phyloP scores from a whole-genome alignment of 2,113 vertebrate genomes.

The cattle (Bos taurus) region DNA sequence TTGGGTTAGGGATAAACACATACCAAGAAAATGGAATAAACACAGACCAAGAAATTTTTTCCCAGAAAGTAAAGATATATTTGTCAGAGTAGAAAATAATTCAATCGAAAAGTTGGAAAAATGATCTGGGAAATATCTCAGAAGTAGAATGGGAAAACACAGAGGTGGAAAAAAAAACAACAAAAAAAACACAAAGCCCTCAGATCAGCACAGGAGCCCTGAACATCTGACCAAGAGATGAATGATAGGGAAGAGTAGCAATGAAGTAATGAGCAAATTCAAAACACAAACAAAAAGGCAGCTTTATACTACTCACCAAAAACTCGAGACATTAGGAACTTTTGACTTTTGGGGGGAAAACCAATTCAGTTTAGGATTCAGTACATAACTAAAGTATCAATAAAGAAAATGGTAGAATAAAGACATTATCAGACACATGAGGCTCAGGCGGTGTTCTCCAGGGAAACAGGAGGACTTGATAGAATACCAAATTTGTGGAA shows the following conservation, averaged over 20 bases:
- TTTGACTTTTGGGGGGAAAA: background rate
- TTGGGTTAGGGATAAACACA: background rate
- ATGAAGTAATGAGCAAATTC: background rate
- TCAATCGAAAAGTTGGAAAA: background rate
- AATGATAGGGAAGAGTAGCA: background rate
- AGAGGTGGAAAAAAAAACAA: background rate
- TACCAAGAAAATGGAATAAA: background rate
- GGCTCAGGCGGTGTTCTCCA: background rate
- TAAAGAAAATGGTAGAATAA: background rate
- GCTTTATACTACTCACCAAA: background rate
- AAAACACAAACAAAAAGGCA: background rate
- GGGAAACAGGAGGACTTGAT: background rate
- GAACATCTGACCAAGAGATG: background rate
- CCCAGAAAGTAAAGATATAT: background rate
- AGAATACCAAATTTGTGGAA: background rate
- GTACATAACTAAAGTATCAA: background rate
- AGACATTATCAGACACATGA: background rate
- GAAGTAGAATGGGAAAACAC: background rate
- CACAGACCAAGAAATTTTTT: background rate
- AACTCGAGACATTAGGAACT: background rate
- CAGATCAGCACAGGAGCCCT: fast-evolving
- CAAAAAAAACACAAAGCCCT: background rate
- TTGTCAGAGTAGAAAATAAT: background rate
- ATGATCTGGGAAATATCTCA: background rate
- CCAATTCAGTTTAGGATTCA: background rate